Conservation (phyloP, 2,113 vertebrate species). For the Oryzias curvinotus region DNA sequence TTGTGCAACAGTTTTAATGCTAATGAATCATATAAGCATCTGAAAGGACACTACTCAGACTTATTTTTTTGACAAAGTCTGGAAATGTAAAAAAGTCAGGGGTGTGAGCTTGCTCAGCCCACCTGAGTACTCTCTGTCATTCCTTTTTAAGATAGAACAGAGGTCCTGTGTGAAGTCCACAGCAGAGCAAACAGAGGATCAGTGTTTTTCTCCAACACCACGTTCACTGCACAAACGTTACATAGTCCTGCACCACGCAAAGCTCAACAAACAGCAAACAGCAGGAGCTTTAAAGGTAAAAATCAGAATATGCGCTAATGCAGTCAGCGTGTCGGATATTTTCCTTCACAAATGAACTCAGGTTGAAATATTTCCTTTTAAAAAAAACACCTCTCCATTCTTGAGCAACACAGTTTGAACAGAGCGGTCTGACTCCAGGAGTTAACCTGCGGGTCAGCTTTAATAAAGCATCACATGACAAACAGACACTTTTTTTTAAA, state of each 20-base stretch:
- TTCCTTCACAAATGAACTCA: constrained; percentile 22
- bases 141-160: constrained; percentile 43
- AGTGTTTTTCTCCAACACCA: constrained; percentile 40
- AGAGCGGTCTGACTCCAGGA: constrained; percentile 7
- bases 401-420: constrained; percentile 6
- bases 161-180: constrained; percentile 41
- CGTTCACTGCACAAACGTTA: constrained; percentile 18
- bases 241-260: constrained; percentile 31
- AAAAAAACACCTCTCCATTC: constrained; percentile 9
- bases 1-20: too few species aligned
- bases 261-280: constrained; percentile 35
- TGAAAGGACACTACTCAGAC: constrained; percentile 6
- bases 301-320: constrained; percentile 30
- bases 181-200: constrained; percentile 43
- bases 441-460: constrained; percentile 33
- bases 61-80: constrained; percentile 12
- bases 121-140: constrained; percentile 40
- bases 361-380: not conserved
- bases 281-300: constrained; percentile 47
- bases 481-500: constrained; percentile 16
- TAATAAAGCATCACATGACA: constrained; percentile 31
- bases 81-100: constrained; percentile 19
- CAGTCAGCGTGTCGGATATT: constrained; percentile 22
- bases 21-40: not conserved
- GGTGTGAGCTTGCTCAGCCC: constrained; percentile 19